These are phyloP conservation scores for Tetraodon nigroviridis DNA, from an alignment of 2,113 vertebrate genomes.

Conservation along the genomic window DNA sequence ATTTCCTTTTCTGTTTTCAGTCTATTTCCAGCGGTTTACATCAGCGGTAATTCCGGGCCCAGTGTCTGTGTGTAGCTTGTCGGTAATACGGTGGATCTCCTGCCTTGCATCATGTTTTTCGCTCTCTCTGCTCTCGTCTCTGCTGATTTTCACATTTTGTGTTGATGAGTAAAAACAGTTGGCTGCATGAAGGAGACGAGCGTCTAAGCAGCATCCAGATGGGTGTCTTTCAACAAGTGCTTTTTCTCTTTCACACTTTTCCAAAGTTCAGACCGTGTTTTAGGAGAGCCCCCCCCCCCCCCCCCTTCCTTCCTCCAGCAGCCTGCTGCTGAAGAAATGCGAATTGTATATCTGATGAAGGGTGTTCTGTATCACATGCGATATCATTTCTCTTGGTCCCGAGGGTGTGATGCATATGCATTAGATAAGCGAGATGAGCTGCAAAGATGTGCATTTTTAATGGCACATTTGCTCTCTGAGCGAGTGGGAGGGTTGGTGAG, in stretches of 20 bases:
- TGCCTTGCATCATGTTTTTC: constrained; percentile 48
- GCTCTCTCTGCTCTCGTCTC: constrained; percentile 34
- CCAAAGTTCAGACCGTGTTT: constrained; percentile 49
- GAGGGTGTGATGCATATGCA: constrained; percentile 76
- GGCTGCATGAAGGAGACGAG: constrained; percentile 50
- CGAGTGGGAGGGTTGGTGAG: constrained; percentile 63
- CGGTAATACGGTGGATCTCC: constrained; percentile 39
- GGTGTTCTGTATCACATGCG: constrained; percentile 61
- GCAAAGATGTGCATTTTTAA: constrained; percentile 76
- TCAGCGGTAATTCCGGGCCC: constrained; percentile 45
- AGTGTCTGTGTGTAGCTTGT: constrained; percentile 25
- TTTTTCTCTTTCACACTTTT: constrained; percentile 57
- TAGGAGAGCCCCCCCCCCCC: constrained; percentile 37
- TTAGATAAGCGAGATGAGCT: constrained; percentile 70
- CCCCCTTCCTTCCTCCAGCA: constrained; percentile 19
- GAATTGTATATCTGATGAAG: constrained; percentile 69
- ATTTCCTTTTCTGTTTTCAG: constrained; percentile 43
- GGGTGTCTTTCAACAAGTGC: constrained; percentile 70
- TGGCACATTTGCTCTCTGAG: constrained; percentile 72
- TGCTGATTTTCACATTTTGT: constrained; percentile 51
- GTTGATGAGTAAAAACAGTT: constrained; percentile 25
- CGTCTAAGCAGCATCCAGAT: constrained; percentile 57
- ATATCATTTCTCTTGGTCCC: constrained; percentile 66
- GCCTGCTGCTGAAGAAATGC: constrained; percentile 45
- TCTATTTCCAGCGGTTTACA: constrained; percentile 64